phyloP scores from a whole-genome alignment of 2,888 invertebrate species.

The Cotesia congregata region DNA sequence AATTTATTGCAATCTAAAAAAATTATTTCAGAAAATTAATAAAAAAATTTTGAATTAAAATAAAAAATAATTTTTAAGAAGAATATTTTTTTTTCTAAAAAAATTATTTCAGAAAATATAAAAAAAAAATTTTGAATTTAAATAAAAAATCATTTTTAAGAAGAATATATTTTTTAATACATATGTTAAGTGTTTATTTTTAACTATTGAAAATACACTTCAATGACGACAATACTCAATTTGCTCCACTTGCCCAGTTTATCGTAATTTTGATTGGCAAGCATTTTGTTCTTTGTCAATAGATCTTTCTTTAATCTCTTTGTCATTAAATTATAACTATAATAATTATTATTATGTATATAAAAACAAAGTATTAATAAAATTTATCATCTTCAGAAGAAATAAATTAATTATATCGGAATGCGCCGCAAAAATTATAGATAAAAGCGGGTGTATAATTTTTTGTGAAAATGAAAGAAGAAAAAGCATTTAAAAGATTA shows the following conservation, averaged over 20 bases:
- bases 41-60: too few species aligned
- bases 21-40: too few species aligned
- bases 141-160: neutral
- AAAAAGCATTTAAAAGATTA: conserved; percentile 17
- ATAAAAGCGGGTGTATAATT: neutral
- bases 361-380: neutral
- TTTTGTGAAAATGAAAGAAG: conserved; percentile 14
- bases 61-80: too few species aligned
- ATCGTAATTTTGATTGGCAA: conserved; percentile 41
- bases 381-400: too few species aligned
- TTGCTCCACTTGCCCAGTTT: conserved; percentile 46
- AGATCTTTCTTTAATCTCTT: neutral
- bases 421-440: neutral
- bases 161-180: conserved; percentile 3
- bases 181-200: conserved; percentile 42
- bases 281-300: conserved; percentile 37
- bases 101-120: too few species aligned
- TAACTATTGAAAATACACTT: conserved; percentile 35
- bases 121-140: too few species aligned
- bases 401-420: too few species aligned
- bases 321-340: neutral
- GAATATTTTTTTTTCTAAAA: too few species aligned
- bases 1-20: neutral
- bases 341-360: neutral
- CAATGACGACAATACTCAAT: conserved; percentile 31